Evolutionary conservation across 2,888 invertebrate species (phyloP).

Genomic region (Lasioglossum oenotherae): DNA sequence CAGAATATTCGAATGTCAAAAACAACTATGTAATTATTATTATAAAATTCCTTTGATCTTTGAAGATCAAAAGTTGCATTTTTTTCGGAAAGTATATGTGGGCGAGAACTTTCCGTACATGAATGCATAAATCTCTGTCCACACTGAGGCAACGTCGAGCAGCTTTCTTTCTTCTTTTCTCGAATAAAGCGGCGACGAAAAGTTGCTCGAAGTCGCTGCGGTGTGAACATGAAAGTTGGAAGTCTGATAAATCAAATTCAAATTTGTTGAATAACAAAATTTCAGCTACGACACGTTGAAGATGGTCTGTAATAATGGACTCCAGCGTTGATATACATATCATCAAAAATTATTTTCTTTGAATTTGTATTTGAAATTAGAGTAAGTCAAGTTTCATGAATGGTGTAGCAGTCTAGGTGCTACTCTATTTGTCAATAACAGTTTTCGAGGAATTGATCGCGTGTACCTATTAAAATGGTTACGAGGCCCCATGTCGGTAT

Average conservation of each 20-base stretch:
- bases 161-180: neutral
- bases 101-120: neutral
- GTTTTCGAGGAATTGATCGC: neutral
- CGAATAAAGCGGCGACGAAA: neutral
- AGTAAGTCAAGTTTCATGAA: neutral
- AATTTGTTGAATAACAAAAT: neutral
- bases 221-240: neutral
- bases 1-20: neutral
- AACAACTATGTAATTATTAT: neutral
- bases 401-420: neutral
- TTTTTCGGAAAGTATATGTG: neutral
- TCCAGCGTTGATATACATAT: neutral
- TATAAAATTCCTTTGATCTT: neutral
- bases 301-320: neutral
- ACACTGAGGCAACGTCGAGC: neutral
- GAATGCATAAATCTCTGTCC: neutral
- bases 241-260: neutral
- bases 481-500: slow-evolving; percentile 94
- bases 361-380: too few species aligned
- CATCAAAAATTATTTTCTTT: neutral
- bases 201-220: neutral
- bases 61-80: neutral
- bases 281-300: neutral
- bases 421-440: neutral
- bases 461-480: slow-evolving; percentile 91